Base-by-base conservation (phyloP, 2,113 vertebrate genomes). In the Percina caprodes region DNA sequence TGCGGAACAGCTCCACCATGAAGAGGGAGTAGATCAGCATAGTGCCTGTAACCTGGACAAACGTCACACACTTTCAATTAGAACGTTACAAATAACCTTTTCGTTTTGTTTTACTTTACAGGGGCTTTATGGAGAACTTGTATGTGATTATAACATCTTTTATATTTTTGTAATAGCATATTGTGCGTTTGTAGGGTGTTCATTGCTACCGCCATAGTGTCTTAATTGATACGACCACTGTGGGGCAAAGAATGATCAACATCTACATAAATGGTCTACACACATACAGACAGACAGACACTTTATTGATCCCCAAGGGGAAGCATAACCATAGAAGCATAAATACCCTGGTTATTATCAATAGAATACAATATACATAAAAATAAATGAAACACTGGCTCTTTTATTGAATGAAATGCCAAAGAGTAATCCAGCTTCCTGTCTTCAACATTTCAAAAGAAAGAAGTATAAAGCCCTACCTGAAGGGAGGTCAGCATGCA, bases 401-500 rank as follows among this genome's bases (percentile, higher is more conserved):
- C 39, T 39, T 11, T 39, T 2, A 42, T 10, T 11, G 39, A 42
- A 42, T 42, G 10, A 11, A 11, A 42, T 42, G 39, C 39, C 39
- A 59, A 21, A 74, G 21, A 24, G 24, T n/a, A 21, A 46, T n/a
- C 51, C 42, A 35, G 13, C 14, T 58, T 55, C 52, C 4, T 42
- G 12, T 54, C 21, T 24, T 56, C n/a, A 39, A 35, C 26, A 11
- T 63, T 58, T 35, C 19, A 39, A 18, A 30, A 10, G 8, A 6
- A 52, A 71, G 24, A 39, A 18, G 23, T 11, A 33, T n/a, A 46
- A 15, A 13, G 10, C 26, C 66, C n/a, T 83, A 96, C 97, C 96
- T 97, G 97, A 70, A 97, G 94, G 1, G 97, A 97, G 3, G 96
- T 97, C 21, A 97, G 94, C 93, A 96, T 95, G 82, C 96, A 97